phyloP scores from a whole-genome alignment of 1,140 invertebrate species.

The Drosophila gunungcola region DNA sequence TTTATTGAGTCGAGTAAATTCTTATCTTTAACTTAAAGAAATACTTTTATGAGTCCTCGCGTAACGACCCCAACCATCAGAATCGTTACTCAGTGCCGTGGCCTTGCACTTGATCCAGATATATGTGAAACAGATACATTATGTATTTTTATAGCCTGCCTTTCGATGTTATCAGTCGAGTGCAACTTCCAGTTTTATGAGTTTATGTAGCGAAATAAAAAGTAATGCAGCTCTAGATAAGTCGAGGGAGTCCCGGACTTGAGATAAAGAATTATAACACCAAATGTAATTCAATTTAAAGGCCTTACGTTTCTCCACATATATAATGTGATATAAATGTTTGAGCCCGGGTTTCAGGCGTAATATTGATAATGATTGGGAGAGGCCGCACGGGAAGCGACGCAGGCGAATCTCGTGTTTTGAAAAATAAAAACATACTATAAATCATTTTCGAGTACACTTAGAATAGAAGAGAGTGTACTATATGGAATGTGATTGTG shows the following conservation, averaged over 20 bases:
- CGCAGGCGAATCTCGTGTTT: constrained; percentile 39
- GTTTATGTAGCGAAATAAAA: not conserved
- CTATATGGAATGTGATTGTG: constrained; percentile 61
- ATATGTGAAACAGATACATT: not conserved
- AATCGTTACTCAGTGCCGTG: constrained; percentile 15
- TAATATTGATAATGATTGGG: constrained; percentile 54
- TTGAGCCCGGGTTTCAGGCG: constrained; percentile 10
- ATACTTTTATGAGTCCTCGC: not conserved
- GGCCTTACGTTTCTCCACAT: too few relatives aligned
- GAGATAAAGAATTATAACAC: constrained; percentile 25
- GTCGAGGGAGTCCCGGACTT: constrained; percentile 11
- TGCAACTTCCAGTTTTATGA: constrained; percentile 46
- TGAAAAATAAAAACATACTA: constrained; percentile 70
- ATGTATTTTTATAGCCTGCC: not conserved
- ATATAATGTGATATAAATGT: constrained; percentile 1
- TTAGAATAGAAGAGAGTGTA: constrained; percentile 24
- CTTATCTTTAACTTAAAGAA: not conserved
- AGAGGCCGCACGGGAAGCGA: constrained; percentile 4
- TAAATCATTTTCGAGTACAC: constrained; percentile 67
- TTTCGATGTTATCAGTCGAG: constrained; percentile 61
- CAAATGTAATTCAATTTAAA: not conserved
- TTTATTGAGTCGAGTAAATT: not conserved
- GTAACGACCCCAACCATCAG: constrained; percentile 10
- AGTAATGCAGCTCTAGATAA: constrained; percentile 22
- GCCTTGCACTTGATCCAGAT: constrained; percentile 58